Conservation (phyloP, 2,797 vertebrate genomes). For the Esox lucius region DNA sequence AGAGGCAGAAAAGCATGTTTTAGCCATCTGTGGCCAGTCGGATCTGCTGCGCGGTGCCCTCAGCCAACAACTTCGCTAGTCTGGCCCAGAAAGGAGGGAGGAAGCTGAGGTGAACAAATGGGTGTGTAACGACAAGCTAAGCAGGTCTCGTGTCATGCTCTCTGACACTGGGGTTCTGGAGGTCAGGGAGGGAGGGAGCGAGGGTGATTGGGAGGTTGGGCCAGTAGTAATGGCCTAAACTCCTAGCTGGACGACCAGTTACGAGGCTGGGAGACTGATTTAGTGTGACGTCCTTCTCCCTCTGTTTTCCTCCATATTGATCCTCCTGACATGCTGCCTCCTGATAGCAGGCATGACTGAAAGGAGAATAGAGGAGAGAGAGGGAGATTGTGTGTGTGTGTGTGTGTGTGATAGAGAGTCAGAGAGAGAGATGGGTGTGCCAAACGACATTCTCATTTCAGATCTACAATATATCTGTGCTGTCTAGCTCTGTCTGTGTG, state of each 20-base stretch:
- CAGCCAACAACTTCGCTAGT: constrained; percentile 21
- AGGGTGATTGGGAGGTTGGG: constrained; percentile 40
- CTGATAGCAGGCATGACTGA: constrained; percentile 66
- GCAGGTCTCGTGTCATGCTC: constrained; percentile 41
- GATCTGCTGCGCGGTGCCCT: constrained; percentile 1
- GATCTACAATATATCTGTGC: constrained; percentile 14
- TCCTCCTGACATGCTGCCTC: constrained; percentile 61
- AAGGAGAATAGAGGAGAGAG: constrained; percentile 25
- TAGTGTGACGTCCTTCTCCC: constrained; percentile 56
- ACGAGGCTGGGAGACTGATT: constrained; percentile 59
- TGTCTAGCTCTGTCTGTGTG: background rate
- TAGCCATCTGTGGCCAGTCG: constrained; percentile 36
- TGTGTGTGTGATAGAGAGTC: constrained; percentile 30
- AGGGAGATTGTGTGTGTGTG: background rate
- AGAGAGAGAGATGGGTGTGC: constrained; percentile 46
- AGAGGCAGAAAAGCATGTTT: constrained; percentile 42
- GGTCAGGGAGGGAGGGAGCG: background rate
- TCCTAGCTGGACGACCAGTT: constrained; percentile 33
- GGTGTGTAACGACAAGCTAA: constrained; percentile 42
- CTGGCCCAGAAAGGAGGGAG: constrained; percentile 3
- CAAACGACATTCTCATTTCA: constrained; percentile 51
- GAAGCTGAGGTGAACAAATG: constrained; percentile 21
- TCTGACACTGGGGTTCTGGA: constrained; percentile 27
- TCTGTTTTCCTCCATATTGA: constrained; percentile 69
- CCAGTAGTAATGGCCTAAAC: constrained; percentile 54